Conservation (phyloP, 2,797 vertebrate species). For the Poecilia velifera region DNA sequence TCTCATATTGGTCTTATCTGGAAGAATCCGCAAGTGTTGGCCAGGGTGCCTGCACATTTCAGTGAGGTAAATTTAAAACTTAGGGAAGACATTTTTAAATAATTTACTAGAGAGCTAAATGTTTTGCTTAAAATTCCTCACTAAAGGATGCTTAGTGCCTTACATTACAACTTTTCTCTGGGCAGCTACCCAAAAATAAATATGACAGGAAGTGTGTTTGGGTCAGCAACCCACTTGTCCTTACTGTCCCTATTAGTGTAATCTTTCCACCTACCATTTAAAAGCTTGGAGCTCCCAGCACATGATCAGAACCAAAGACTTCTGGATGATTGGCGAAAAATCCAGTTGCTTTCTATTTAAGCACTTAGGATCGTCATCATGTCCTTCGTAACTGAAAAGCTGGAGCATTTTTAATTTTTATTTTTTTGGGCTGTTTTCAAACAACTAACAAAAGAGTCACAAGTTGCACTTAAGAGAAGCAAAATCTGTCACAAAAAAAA, state of each 20-base stretch:
- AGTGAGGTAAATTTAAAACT: background rate
- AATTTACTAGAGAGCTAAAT: background rate
- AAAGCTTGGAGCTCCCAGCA: background rate
- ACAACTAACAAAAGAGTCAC: slow-evolving; percentile 25
- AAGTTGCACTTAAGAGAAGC: slow-evolving; percentile 20
- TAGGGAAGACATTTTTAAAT: background rate
- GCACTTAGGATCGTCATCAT: background rate
- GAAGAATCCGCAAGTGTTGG: background rate
- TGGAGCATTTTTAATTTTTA: background rate
- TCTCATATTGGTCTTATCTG: background rate
- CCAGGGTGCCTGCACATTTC: background rate
- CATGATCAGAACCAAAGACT: background rate
- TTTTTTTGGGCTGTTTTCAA: slow-evolving; percentile 11
- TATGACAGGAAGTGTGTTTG: background rate
- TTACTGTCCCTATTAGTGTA: background rate
- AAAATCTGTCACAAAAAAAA: slow-evolving; percentile 18
- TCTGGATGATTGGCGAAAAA: background rate
- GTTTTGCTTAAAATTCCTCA: background rate
- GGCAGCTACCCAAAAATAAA: background rate
- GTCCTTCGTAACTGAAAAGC: background rate
- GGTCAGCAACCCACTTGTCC: background rate
- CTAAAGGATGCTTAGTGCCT: background rate
- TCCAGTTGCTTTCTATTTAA: background rate
- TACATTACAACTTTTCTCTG: background rate
- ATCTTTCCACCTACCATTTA: background rate